Percentiles rank a stretch among this genome's conserved stretches.
Conservation (phyloP, 2,888 invertebrate genomes). For the Baronia brevicornis region DNA sequence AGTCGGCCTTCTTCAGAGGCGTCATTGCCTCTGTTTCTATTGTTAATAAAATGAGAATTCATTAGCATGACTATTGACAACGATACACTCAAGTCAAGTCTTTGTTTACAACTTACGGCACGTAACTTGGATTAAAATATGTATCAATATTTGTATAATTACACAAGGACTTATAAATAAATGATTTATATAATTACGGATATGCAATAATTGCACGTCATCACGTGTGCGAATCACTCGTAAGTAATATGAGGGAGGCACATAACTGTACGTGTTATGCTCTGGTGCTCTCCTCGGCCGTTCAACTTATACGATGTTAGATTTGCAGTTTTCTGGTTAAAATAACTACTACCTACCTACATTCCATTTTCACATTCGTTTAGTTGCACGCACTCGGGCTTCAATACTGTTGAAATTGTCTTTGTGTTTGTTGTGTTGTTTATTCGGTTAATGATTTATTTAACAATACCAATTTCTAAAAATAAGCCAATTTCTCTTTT, state of each 20-base stretch:
- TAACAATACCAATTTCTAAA: too few species aligned
- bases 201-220: slow-evolving; percentile 12
- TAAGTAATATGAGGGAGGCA: slow-evolving; percentile 33
- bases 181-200: too few species aligned
- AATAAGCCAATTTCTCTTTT: too few species aligned
- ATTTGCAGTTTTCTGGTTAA: slow-evolving; percentile 50
- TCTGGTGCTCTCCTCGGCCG: slow-evolving; percentile 53
- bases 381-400: too few species aligned
- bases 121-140: slow-evolving; percentile 5
- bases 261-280: slow-evolving; percentile 51
- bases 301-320: slow-evolving; percentile 61
- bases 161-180: slow-evolving; percentile 1
- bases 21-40: slow-evolving; percentile 46
- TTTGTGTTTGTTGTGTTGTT: too few species aligned
- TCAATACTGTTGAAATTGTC: too few species aligned
- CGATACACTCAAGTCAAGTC: slow-evolving; percentile 23
- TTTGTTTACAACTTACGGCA: slow-evolving; percentile 18
- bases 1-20: slow-evolving; percentile 42
- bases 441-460: too few species aligned
- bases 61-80: slow-evolving; percentile 35
- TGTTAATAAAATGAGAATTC: slow-evolving; percentile 52
- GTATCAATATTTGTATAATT: slow-evolving; percentile 2
- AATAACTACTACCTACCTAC: slow-evolving; percentile 61
- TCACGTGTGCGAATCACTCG: slow-evolving; percentile 21
- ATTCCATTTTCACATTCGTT: slow-evolving; percentile 33